Conservation (phyloP, 2,888 invertebrate genomes). For the Drosophila sordidapex region DNA sequence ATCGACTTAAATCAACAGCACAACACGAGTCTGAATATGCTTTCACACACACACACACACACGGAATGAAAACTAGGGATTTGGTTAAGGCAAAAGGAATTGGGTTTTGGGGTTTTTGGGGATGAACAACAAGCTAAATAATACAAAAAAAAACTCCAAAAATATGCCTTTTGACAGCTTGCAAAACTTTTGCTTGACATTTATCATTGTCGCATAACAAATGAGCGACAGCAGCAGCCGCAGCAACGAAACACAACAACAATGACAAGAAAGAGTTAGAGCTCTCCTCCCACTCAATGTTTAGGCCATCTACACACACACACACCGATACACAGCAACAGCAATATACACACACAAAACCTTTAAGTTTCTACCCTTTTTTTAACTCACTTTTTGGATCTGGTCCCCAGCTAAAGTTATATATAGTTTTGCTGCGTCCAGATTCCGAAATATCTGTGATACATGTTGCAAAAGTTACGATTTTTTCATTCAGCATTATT, state of each 20-base stretch:
- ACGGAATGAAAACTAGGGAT: constrained; percentile 14
- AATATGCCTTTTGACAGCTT: constrained; percentile 79
- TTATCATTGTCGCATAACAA: constrained; percentile 82
- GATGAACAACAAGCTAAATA: constrained; percentile 44
- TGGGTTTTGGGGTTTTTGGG: constrained; percentile 16
- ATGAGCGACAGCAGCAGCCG: constrained; percentile 67
- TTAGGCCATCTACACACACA: constrained; percentile 35
- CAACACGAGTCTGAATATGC: constrained; percentile 21
- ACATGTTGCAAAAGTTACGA: not conserved
- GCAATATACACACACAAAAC: constrained; percentile 26
- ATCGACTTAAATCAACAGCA: constrained; percentile 44
- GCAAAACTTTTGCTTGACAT: constrained; percentile 81
- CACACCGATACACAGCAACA: not conserved
- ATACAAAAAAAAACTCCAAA: constrained; percentile 25
- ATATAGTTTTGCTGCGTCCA: constrained; percentile 2
- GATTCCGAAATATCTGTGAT: constrained; percentile 1
- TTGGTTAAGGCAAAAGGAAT: constrained; percentile 24
- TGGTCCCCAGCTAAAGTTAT: not conserved
- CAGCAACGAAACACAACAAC: constrained; percentile 29
- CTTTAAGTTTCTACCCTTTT: constrained; percentile 50
- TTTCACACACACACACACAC: not conserved
- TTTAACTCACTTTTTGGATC: constrained; percentile 6
- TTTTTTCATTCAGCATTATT: not conserved
- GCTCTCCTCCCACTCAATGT: constrained; percentile 27
- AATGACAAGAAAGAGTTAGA: constrained; percentile 50